Base-by-base conservation (phyloP, 1,140 invertebrate species). In the Lutraria rhynchaena region DNA sequence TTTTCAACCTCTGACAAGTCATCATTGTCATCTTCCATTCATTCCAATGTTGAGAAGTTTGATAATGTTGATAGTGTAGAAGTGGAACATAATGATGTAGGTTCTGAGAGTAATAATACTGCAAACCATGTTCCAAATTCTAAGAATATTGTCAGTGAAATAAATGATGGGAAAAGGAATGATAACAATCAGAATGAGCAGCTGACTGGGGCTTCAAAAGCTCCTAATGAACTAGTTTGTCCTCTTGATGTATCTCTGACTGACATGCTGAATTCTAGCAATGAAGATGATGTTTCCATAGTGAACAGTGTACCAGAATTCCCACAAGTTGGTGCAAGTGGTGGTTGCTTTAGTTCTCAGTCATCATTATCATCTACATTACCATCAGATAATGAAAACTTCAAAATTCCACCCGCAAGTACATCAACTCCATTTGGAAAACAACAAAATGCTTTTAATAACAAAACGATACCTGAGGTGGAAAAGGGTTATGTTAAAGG, bases 191-290 rank as follows among this genome's bases (percentile, higher is more conserved):
- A 51, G n/a, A 33, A 71, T 71, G 17, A 9, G 29, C 15, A n/a
- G n/a, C n/a, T n/a, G n/a, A n/a, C n/a, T n/a, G n/a, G 41, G 7
- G 33, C 33, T 22, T 46, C 17, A 27, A 35, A 1, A 5, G 33
- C 53, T 31, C 5, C 24, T 33, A 29, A 17, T 9, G 44, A 27
- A 49, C 3, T 24, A n/a, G 0, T 29, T 17, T n/a, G 37, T 11
- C 3, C 49, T 35, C 22, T 63, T 35, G 60, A 82, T 80, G 37
- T 85, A n/a, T 82, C 83, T n/a, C 41, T 85, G 13, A 77, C 83
- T 29, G 83, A 82, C 57, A 55, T 85, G 5, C 49, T 85, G 13
- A 80, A 85, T 27, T 82, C 75, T 35, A 82, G 67, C 60, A 27
- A 29, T 71, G 75, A 71, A 1, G 78, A 76, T 53, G 37, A 35